These are phyloP conservation scores for Varanus salvator DNA, from an alignment of 2,113 vertebrate species.

Conservation along the genomic window DNA sequence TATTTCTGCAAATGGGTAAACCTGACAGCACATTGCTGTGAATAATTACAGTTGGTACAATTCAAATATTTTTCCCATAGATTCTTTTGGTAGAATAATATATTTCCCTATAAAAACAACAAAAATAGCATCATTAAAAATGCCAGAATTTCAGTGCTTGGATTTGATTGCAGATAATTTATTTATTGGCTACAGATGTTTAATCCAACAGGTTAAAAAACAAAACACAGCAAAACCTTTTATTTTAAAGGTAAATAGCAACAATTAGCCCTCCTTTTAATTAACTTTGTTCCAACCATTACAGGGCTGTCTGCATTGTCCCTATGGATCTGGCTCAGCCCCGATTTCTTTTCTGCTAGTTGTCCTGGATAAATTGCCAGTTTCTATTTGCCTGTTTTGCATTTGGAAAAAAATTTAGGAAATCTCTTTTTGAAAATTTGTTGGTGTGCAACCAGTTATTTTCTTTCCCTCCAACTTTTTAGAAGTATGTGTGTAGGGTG, in stretches of 20 bases:
- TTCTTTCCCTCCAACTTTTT: background rate
- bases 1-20: slow-evolving; percentile 30
- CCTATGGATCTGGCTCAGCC: too few relatives aligned
- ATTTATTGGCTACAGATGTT: background rate
- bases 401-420: background rate
- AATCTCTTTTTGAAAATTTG: background rate
- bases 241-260: background rate
- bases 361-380: background rate
- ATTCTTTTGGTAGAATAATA: slow-evolving; percentile 1
- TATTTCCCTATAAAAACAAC: background rate
- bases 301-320: background rate
- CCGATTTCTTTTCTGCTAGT: background rate
- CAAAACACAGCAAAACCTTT: too few relatives aligned
- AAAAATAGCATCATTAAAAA: background rate
- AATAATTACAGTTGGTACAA: slow-evolving; percentile 7
- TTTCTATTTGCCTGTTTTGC: background rate
- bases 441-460: background rate
- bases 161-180: background rate
- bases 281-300: background rate
- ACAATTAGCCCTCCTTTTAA: background rate
- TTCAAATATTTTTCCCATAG: background rate
- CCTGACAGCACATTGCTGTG: background rate
- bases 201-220: background rate
- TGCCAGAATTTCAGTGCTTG: background rate
- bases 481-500: background rate